Evolutionary conservation across 2,113 vertebrate species (phyloP).

Genomic region (Carassius gibelio): DNA sequence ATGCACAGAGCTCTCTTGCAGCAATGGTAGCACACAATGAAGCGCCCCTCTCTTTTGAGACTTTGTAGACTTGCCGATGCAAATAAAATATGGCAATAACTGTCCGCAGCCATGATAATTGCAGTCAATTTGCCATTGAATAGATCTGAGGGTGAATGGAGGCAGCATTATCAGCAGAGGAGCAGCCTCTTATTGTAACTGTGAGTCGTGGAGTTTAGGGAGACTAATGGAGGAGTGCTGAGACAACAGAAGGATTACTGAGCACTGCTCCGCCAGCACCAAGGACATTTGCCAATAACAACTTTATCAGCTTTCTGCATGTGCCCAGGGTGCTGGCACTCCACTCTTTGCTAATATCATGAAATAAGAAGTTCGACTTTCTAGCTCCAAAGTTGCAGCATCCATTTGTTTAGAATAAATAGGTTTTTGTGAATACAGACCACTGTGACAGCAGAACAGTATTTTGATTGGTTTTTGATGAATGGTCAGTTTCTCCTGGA

Average conservation of each 20-base stretch:
- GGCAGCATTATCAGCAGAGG: constrained; percentile 84
- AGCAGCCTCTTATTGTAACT: constrained; percentile 87
- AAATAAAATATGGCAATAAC: constrained; percentile 76
- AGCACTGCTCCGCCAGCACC: constrained; percentile 77
- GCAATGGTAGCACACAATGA: not conserved
- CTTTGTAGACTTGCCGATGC: constrained; percentile 34
- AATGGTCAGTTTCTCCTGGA: not conserved
- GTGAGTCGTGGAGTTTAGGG: constrained; percentile 81
- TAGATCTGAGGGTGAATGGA: constrained; percentile 77
- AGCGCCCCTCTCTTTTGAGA: not conserved
- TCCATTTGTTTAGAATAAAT: constrained; percentile 37
- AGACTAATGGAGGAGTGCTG: constrained; percentile 86
- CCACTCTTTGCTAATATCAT: constrained; percentile 77
- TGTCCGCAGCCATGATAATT: constrained; percentile 76
- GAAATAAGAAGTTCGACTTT: constrained; percentile 87
- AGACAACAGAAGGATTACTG: constrained; percentile 81
- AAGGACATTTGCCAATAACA: constrained; percentile 89
- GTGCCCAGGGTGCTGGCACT: constrained; percentile 77
- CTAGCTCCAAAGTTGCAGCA: constrained; percentile 79
- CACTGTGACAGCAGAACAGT: constrained; percentile 2
- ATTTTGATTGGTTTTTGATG: not conserved
- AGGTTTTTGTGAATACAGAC: constrained; percentile 7
- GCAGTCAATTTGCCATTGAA: constrained; percentile 79
- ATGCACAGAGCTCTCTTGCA: not conserved
- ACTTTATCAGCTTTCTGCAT: constrained; percentile 92